Base-by-base conservation (phyloP, 1,140 invertebrate species). In the Lordiphosa collinella region DNA sequence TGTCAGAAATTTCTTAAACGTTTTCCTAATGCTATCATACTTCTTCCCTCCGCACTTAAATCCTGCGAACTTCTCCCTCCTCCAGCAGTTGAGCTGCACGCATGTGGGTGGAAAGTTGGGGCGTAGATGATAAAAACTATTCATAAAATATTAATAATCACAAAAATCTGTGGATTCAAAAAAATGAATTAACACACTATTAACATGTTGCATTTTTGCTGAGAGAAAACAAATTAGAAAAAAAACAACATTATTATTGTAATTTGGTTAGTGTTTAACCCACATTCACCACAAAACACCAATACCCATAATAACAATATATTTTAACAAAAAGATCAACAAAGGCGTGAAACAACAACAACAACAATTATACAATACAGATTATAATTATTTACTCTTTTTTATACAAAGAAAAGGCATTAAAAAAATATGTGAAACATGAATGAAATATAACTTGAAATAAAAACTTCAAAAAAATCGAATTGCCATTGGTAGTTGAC, bases 401-500 rank as follows among this genome's bases (percentile, higher is more conserved):
- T 86, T 87, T 87, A 87, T 87, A 87, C 78, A 87, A 87, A 76
- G 53, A 67, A 79, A 82, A 72, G 52, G 62, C 72, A 84, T 82
- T 82, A 84, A 55, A 78, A 73, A 67, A 70, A 68, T 72, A 84
- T 87, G 78, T 87, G 85, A 87, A 87, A 87, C 74, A 85, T 87
- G 85, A 87, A 80, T 84, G 78, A 84, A 84, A 85, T 84, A 84
- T 84, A 78, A 84, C 79, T 78, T 84, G 76, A 82, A 84, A 84
- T 84, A 84, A 84, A 82, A 80, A 84, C 52, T 60, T 31, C 38
- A 74, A 78, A 82, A 75, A 84, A 84, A 78, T 84, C 31, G 78
- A 76, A 57, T 36, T 31, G 53, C 37, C 40, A 53, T 12, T 14
- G 29, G 25, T 29, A 4, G 6, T 16, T 12, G 11, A 14, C 4